Conservation (phyloP, 2,797 vertebrate genomes). For the Galago senegalensis region DNA sequence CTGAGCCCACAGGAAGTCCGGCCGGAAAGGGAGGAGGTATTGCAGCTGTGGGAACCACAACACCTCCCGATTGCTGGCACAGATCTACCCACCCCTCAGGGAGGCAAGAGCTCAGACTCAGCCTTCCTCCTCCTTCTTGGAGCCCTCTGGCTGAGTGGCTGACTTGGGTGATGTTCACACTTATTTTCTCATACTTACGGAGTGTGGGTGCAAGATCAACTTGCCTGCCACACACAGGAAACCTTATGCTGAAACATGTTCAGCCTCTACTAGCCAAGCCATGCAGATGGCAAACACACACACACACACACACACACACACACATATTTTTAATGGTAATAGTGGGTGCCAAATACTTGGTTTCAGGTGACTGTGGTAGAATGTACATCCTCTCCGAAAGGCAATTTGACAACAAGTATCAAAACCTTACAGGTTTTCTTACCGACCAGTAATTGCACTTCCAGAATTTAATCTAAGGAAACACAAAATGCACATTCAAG, state of each 20-base stretch:
- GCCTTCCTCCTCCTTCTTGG: neutral
- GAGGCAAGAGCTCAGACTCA: neutral
- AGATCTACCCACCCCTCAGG: slow-evolving; percentile 55
- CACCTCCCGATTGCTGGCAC: neutral
- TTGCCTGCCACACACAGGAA: neutral
- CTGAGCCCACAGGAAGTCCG: slow-evolving; percentile 68
- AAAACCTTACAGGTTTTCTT: slow-evolving; percentile 49
- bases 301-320: neutral
- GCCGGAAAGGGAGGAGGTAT: neutral
- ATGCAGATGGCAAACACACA: neutral
- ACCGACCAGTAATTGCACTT: neutral
- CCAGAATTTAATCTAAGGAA: slow-evolving; percentile 43
- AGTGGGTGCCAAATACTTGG: neutral
- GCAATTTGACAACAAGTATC: slow-evolving; percentile 22
- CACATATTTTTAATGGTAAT: neutral
- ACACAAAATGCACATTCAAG: neutral
- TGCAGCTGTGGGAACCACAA: slow-evolving; percentile 63
- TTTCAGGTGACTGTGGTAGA: slow-evolving; percentile 10
- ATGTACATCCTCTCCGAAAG: neutral
- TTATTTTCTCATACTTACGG: slow-evolving; percentile 20
- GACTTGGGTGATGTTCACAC: neutral
- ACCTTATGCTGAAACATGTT: neutral
- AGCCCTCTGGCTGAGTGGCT: neutral
- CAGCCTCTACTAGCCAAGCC: neutral
- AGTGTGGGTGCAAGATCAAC: neutral